These are phyloP conservation scores for Catocala sponsa DNA, from an alignment of 2,888 invertebrate species.

Conservation along the genomic window DNA sequence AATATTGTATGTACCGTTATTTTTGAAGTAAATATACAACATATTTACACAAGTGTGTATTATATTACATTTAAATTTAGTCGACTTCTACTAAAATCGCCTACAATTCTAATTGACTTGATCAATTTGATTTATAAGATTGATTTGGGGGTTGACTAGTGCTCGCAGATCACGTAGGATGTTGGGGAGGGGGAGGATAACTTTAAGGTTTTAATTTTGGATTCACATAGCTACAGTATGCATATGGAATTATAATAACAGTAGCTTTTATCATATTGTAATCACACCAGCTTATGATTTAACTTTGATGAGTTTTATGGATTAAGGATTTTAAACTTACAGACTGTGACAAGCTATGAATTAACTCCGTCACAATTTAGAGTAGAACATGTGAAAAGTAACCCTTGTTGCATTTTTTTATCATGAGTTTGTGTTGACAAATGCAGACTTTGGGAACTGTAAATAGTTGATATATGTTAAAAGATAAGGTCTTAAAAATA, in stretches of 20 bases:
- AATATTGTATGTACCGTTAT: conserved; percentile 88
- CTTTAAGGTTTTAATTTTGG: conserved; percentile 77
- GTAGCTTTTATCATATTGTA: conserved; percentile 85
- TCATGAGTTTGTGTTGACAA: conserved; percentile 84
- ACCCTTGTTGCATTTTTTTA: conserved; percentile 86
- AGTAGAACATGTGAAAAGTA: conserved; percentile 81
- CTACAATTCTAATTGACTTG: conserved; percentile 44
- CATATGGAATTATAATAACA: conserved; percentile 79
- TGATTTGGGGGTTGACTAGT: conserved; percentile 47
- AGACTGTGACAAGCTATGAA: conserved; percentile 83
- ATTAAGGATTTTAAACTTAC: conserved; percentile 77
- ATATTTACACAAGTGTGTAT: conserved; percentile 87
- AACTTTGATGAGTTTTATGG: conserved; percentile 74
- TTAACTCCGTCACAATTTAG: conserved; percentile 87
- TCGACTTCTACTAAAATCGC: conserved; percentile 54
- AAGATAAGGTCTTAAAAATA: conserved; percentile 84
- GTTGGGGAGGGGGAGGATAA: conserved; percentile 79
- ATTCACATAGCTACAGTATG: conserved; percentile 76
- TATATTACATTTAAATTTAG: conserved; percentile 79
- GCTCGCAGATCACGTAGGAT: conserved; percentile 62
- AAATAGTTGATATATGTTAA: conserved; percentile 87
- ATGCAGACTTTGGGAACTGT: conserved; percentile 86
- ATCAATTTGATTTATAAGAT: conserved; percentile 40
- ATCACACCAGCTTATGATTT: conserved; percentile 82
- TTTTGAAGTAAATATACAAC: conserved; percentile 89